Evolutionary conservation across 2,113 vertebrate genomes (phyloP).

Genomic region (Lepus timidus): DNA sequence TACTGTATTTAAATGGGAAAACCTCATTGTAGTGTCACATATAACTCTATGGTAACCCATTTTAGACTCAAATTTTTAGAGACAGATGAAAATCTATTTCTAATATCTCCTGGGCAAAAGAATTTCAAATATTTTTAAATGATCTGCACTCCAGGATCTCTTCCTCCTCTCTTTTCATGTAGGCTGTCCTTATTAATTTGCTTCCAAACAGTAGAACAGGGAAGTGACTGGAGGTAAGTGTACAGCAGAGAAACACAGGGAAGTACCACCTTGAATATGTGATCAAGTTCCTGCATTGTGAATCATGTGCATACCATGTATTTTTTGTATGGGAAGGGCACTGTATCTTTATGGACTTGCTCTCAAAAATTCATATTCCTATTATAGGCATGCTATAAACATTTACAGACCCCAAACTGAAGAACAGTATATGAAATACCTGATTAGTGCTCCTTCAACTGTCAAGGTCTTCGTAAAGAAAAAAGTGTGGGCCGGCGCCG

Average conservation of each 20-base stretch:
- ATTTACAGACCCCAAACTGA: not conserved
- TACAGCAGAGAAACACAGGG: not conserved
- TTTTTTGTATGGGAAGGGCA: not conserved
- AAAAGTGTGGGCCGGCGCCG: not conserved
- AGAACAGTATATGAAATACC: not conserved
- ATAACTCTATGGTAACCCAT: not conserved
- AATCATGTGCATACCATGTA: not conserved
- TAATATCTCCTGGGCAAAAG: not conserved
- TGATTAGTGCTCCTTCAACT: not conserved
- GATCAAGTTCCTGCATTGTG: not conserved
- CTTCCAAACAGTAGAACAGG: not conserved
- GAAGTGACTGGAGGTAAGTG: not conserved
- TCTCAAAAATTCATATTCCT: not conserved
- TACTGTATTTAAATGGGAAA: not conserved
- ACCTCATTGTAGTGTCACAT: not conserved
- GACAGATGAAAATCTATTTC: not conserved
- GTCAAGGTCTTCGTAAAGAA: not conserved
- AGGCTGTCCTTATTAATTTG: not conserved
- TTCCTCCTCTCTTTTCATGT: not conserved
- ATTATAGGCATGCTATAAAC: not conserved
- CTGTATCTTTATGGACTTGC: not conserved
- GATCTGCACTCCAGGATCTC: not conserved
- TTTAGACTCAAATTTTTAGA: conserved; percentile 13
- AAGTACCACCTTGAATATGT: not conserved
- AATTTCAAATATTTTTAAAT: not conserved